These are phyloP conservation scores for Xanthorhoe designata DNA, from an alignment of 2,888 invertebrate genomes.

Conservation along the genomic window DNA sequence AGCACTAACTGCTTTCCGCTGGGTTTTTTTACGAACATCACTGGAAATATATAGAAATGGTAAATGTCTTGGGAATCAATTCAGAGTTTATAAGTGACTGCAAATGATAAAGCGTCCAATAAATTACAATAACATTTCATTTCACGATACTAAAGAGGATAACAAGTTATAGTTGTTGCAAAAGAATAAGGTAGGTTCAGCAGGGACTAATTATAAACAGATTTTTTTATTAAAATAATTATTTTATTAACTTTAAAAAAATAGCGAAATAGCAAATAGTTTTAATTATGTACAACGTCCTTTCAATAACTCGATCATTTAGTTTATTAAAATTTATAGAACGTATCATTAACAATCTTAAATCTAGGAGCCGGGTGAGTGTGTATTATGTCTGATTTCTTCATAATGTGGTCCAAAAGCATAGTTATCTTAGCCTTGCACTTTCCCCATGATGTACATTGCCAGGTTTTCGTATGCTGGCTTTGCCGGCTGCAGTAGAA, in stretches of 20 bases:
- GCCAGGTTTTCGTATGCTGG: not conserved
- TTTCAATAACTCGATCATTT: too few relatives aligned
- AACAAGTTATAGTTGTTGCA: too few relatives aligned
- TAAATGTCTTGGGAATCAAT: not conserved
- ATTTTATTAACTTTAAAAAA: too few relatives aligned
- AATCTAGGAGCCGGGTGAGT: conserved; percentile 1
- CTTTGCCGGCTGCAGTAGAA: not conserved
- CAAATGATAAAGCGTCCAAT: too few relatives aligned
- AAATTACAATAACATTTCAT: too few relatives aligned
- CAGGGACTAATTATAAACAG: too few relatives aligned
- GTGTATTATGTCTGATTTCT: not conserved
- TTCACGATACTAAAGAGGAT: too few relatives aligned
- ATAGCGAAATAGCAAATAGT: too few relatives aligned
- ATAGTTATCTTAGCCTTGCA: not conserved
- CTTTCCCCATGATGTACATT: not conserved
- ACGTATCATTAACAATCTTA: conserved; percentile 12
- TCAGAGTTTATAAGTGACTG: not conserved
- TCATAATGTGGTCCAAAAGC: not conserved
- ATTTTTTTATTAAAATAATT: too few relatives aligned
- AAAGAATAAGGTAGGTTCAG: too few relatives aligned
- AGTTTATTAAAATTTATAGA: conserved; percentile 7
- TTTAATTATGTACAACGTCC: too few relatives aligned
- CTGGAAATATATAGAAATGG: conserved; percentile 37
- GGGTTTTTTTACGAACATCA: conserved; percentile 22
- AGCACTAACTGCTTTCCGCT: conserved; percentile 21